phyloP scores from a whole-genome alignment of 2,797 vertebrate genomes.

The Sorex maritimensis region DNA sequence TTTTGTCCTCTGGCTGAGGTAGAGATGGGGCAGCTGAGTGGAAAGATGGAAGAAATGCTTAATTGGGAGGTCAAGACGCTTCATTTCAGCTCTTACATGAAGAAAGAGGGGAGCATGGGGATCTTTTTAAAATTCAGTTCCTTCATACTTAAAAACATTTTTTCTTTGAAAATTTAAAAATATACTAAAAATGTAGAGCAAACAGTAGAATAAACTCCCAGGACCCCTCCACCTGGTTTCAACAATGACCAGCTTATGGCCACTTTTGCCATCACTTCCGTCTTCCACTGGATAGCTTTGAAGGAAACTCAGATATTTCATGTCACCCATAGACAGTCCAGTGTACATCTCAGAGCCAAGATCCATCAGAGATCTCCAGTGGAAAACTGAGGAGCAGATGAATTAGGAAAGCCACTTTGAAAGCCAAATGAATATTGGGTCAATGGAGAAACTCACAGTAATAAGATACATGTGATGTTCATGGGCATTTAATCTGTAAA shows the following conservation, averaged over 20 bases:
- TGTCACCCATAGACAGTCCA: slow-evolving; percentile 20
- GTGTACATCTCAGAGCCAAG: background rate
- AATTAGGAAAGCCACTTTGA: background rate
- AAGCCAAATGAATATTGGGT: background rate
- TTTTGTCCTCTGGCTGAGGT: slow-evolving; percentile 65
- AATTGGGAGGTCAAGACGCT: background rate
- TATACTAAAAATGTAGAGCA: slow-evolving; percentile 4
- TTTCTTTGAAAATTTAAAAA: slow-evolving; percentile 60
- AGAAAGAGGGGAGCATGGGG: background rate
- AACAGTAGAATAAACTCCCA: slow-evolving; percentile 14
- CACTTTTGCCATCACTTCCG: slow-evolving; percentile 35
- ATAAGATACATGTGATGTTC: background rate
- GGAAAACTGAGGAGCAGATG: background rate
- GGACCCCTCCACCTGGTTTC: slow-evolving; percentile 18
- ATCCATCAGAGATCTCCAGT: background rate
- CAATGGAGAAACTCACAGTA: background rate
- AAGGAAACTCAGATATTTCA: slow-evolving; percentile 49
- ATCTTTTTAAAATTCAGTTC: background rate
- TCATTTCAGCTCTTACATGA: background rate
- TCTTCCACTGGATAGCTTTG: slow-evolving; percentile 48
- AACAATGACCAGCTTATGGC: background rate
- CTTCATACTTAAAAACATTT: slow-evolving; percentile 49
- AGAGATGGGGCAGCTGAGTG: slow-evolving; percentile 1
- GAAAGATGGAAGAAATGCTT: slow-evolving; percentile 54
- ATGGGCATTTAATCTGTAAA: slow-evolving; percentile 8